Conservation (phyloP, 2,888 invertebrate species). For the Anorthoa munda region DNA sequence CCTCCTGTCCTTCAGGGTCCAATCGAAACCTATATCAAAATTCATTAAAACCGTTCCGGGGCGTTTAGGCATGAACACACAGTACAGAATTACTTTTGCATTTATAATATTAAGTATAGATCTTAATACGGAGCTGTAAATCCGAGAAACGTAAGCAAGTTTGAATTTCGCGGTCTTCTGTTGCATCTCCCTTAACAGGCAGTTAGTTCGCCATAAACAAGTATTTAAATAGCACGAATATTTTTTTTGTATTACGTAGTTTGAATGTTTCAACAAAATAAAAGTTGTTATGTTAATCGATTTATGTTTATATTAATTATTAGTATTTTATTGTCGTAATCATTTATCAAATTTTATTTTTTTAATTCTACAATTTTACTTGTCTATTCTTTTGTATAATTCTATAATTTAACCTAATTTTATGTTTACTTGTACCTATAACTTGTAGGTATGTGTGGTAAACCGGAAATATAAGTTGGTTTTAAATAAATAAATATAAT, state of each 20-base stretch:
- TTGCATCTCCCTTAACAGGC: background rate
- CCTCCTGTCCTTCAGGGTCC: too few species aligned
- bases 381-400: background rate
- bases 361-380: background rate
- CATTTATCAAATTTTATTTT: background rate
- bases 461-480: background rate
- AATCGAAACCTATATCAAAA: too few species aligned
- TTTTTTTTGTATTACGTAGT: slow-evolving; percentile 9
- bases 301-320: background rate
- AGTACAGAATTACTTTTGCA: too few species aligned
- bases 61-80: too few species aligned
- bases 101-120: too few species aligned
- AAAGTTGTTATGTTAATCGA: background rate
- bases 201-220: background rate
- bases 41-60: too few species aligned
- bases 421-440: background rate
- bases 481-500: background rate
- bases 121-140: background rate
- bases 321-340: background rate
- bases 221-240: slow-evolving; percentile 6
- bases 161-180: background rate
- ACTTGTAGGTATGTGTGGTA: background rate
- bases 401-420: background rate
- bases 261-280: slow-evolving; percentile 11
- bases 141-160: background rate